phyloP scores from a whole-genome alignment of 2,888 invertebrate genomes.

The Agonopterix heracliana region DNA sequence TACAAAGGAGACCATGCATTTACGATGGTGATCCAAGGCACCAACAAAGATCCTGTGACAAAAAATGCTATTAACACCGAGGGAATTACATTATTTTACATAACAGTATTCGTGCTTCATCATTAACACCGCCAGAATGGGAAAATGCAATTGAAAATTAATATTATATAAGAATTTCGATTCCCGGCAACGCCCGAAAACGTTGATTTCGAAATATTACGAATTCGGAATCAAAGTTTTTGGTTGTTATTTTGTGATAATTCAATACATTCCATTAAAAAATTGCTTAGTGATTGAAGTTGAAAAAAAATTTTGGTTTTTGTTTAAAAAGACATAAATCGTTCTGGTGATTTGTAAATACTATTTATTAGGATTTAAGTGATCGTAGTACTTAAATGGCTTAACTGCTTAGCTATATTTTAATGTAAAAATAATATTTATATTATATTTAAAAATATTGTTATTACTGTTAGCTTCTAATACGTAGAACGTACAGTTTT shows the following conservation, averaged over 20 bases:
- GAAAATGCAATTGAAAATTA: conserved; percentile 50
- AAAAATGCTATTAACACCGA: conserved; percentile 20
- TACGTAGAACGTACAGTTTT: conserved; percentile 48
- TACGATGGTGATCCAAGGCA: conserved; percentile 53
- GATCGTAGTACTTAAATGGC: conserved; percentile 66
- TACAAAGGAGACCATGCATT: conserved; percentile 61
- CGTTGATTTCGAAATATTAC: too few relatives aligned
- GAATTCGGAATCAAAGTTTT: neutral
- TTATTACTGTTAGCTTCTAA: conserved; percentile 52
- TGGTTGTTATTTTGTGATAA: conserved; percentile 5
- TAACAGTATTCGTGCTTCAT: conserved; percentile 71
- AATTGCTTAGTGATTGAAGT: neutral
- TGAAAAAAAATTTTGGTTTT: neutral
- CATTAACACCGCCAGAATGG: conserved; percentile 67
- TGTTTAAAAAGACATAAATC: conserved; percentile 23
- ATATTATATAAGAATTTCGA: neutral
- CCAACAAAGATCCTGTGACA: conserved; percentile 22
- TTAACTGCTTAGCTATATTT: conserved; percentile 66
- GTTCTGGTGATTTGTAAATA: conserved; percentile 74
- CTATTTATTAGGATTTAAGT: conserved; percentile 70
- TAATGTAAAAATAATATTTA: conserved; percentile 75
- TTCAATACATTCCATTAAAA: neutral
- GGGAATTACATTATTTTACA: conserved; percentile 42
- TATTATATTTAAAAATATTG: conserved; percentile 69
- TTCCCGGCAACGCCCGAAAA: neutral